Percentiles rank a stretch among this genome's conserved stretches.
Conservation (phyloP, 2,888 invertebrate species). For the Proisotoma minuta region DNA sequence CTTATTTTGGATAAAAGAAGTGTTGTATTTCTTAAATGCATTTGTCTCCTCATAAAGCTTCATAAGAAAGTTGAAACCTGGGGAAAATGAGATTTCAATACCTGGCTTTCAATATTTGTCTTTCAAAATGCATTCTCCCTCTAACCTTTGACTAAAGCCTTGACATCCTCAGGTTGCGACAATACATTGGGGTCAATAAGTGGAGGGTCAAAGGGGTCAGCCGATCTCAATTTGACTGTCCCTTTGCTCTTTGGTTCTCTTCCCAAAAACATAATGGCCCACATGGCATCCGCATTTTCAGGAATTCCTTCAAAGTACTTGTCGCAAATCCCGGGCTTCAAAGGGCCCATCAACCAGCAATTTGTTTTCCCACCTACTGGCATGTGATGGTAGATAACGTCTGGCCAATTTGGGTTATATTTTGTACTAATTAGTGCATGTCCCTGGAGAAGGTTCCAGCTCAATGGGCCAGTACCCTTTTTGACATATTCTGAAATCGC, state of each 20-base stretch:
- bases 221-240: not conserved
- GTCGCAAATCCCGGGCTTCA: not conserved
- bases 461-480: not conserved
- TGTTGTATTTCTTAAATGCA: slow-evolving; percentile 9
- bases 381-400: not conserved
- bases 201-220: not conserved
- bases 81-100: too few species aligned
- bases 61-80: slow-evolving; percentile 21
- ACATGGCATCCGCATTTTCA: not conserved
- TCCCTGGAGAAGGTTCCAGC: not conserved
- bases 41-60: slow-evolving; percentile 26
- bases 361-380: not conserved
- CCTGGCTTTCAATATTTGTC: too few species aligned
- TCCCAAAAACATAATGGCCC: not conserved
- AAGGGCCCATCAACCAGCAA: not conserved
- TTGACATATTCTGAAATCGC: not conserved
- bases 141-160: not conserved
- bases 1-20: not conserved
- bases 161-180: not conserved
- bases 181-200: not conserved
- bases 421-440: not conserved
- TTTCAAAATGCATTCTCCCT: too few species aligned
- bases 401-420: not conserved
- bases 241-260: not conserved
- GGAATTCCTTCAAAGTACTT: not conserved